These are phyloP conservation scores for Clinocottus analis DNA, from an alignment of 2,113 vertebrate genomes.

Conservation along the genomic window DNA sequence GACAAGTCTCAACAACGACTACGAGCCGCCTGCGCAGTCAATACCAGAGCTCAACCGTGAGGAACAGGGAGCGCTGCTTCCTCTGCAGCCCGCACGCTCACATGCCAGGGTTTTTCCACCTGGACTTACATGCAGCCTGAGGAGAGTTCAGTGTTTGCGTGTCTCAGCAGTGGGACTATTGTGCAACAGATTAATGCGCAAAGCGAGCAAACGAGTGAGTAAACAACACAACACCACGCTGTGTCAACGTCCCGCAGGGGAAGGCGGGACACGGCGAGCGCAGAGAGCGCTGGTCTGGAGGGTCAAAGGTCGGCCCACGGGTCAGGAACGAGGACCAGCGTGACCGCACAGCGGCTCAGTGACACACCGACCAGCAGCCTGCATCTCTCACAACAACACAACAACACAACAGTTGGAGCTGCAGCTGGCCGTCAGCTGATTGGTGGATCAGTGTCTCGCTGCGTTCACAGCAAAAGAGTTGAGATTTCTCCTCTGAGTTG, in stretches of 20 bases:
- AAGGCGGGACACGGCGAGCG: not conserved
- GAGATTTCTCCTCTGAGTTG: too few species aligned
- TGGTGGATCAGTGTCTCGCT: not conserved
- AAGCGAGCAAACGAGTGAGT: conserved; percentile 22
- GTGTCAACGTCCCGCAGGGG: conserved; percentile 32
- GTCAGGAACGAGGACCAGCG: too few species aligned
- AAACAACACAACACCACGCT: conserved; percentile 21
- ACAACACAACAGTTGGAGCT: too few species aligned
- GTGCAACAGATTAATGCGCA: conserved; percentile 1
- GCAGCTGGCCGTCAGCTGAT: not conserved
- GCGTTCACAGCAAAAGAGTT: too few species aligned
- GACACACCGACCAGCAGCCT: too few species aligned
- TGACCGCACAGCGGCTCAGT: too few species aligned
- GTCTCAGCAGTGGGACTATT: not conserved
- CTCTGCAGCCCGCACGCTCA: not conserved
- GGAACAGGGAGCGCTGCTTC: not conserved
- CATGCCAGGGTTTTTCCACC: not conserved
- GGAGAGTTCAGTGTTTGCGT: conserved; percentile 12
- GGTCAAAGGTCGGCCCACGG: conserved; percentile 11
- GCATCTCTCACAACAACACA: too few species aligned
- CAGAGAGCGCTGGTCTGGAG: conserved; percentile 7
- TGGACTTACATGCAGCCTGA: not conserved
- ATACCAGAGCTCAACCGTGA: not conserved
- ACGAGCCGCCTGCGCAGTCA: not conserved
- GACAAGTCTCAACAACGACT: conserved; percentile 19